phyloP scores from a whole-genome alignment of 2,797 vertebrate genomes.

The Enoplosus armatus region DNA sequence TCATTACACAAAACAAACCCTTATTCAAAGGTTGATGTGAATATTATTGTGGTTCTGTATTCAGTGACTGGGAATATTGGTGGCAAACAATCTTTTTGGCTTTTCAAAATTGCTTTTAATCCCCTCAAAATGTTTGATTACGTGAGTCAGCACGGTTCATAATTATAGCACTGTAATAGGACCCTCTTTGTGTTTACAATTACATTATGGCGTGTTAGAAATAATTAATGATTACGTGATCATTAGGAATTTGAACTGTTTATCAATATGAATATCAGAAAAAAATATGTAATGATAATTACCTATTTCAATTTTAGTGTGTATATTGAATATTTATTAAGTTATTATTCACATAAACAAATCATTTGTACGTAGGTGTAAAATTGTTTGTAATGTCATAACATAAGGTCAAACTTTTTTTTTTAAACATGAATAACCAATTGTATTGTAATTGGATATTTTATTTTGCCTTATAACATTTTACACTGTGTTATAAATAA shows the following conservation, averaged over 20 bases:
- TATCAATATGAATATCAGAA: background rate
- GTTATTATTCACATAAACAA: background rate
- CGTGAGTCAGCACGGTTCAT: background rate
- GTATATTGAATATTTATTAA: background rate
- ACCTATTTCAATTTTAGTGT: background rate
- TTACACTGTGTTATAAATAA: no score
- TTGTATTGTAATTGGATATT: no score
- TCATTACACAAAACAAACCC: slow-evolving; percentile 40
- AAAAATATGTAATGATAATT: background rate
- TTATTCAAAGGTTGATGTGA: slow-evolving; percentile 19
- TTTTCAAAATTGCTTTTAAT: slow-evolving; percentile 5
- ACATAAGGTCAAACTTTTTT: background rate
- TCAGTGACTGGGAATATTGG: background rate
- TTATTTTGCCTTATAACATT: background rate
- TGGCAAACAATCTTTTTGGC: slow-evolving; percentile 9
- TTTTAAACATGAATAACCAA: background rate
- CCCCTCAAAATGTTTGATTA: slow-evolving; percentile 11
- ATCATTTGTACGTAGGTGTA: background rate
- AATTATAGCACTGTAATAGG: background rate
- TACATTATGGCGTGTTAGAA: background rate
- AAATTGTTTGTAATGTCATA: background rate
- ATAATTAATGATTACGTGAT: background rate
- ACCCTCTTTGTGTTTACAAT: background rate
- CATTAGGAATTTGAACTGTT: background rate
- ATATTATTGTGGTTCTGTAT: background rate